Conservation (phyloP, 1,140 invertebrate species). For the Achroia grisella region DNA sequence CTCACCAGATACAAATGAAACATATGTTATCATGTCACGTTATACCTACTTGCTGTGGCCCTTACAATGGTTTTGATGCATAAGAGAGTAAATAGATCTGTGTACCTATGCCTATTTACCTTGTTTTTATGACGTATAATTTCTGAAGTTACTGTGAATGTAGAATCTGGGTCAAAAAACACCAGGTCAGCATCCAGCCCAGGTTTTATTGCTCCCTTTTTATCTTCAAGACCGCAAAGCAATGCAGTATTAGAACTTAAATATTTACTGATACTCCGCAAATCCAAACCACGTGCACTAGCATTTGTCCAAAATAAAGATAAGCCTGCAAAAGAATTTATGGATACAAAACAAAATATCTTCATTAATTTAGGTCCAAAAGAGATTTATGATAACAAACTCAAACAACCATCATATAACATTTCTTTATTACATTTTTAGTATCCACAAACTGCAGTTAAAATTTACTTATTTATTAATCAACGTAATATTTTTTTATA, state of each 20-base stretch:
- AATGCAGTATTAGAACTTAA: slow-evolving; percentile 76
- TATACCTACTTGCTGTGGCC: too few species aligned
- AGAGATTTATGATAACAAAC: too few species aligned
- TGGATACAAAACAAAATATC: too few species aligned
- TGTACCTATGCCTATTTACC: too few species aligned
- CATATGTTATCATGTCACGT: too few species aligned
- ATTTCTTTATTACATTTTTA: too few species aligned
- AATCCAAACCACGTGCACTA: slow-evolving; percentile 60
- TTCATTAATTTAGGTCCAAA: too few species aligned
- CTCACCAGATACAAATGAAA: too few species aligned
- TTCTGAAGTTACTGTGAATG: slow-evolving; percentile 70
- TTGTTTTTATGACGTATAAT: slow-evolving; percentile 77
- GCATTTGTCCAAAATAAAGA: slow-evolving; percentile 80
- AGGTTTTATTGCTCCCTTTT: slow-evolving; percentile 76
- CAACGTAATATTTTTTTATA: too few species aligned
- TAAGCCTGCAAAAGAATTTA: slow-evolving; percentile 62
- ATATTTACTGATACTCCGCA: slow-evolving; percentile 75
- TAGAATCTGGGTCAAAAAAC: slow-evolving; percentile 79
- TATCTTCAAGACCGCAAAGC: slow-evolving; percentile 75
- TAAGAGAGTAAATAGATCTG: neutral
- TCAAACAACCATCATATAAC: too few species aligned
- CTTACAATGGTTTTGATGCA: neutral
- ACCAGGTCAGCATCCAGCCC: slow-evolving; percentile 84
- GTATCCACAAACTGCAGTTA: too few species aligned
- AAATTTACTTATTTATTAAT: too few species aligned